Conservation (phyloP, 2,113 vertebrate genomes). For the Odontophorus gujanensis region DNA sequence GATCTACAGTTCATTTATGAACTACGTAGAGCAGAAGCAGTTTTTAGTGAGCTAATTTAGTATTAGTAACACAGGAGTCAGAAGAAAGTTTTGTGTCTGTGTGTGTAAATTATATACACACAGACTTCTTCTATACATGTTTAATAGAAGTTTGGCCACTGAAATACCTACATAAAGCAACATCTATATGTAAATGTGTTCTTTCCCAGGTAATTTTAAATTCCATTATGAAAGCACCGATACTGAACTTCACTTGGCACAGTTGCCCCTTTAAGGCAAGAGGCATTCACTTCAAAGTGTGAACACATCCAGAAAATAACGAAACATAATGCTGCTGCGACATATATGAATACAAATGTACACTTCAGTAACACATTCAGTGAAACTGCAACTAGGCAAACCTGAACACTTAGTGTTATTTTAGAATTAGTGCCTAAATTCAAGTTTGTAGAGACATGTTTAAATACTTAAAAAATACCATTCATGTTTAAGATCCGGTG, state of each 20-base stretch:
- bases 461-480: background rate
- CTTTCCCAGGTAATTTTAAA: background rate
- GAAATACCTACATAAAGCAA: background rate
- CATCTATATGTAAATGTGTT: background rate
- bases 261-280: background rate
- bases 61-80: slow-evolving; percentile 11
- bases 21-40: slow-evolving; percentile 42
- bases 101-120: background rate
- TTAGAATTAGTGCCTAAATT: background rate
- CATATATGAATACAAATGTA: background rate
- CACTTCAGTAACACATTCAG: background rate
- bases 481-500: background rate
- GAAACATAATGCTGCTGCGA: background rate
- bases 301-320: background rate
- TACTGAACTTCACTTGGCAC: background rate
- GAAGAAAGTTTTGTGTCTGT: background rate
- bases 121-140: background rate
- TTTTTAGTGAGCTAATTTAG: slow-evolving; percentile 24
- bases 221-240: background rate
- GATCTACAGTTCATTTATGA: background rate
- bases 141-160: background rate
- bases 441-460: background rate
- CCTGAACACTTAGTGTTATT: background rate
- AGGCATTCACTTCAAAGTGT: background rate
- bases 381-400: background rate